Base-by-base conservation (phyloP, 1,140 invertebrate species). In the Pseudomyrmex flavicornis region DNA sequence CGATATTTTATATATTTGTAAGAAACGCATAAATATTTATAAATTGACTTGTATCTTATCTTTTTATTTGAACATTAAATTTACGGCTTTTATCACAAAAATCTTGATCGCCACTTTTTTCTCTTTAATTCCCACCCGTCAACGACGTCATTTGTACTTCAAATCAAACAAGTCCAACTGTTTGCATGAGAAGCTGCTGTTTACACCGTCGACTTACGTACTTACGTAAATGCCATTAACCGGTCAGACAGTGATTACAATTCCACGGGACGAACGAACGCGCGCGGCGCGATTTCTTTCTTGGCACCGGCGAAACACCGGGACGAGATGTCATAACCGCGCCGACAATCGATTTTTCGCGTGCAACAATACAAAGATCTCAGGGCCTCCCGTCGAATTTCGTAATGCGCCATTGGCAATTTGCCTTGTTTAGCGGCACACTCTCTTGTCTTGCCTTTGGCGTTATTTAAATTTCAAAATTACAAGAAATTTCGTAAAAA, bases 141-240 rank as follows among this genome's bases (percentile, higher is more conserved):
- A 13, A 70, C 65, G 54, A 5, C 22, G 20, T 72, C 44, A 20
- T 80, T 7, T 12, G 44, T 48, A 46, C 15, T 15, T 79, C 4
- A 52, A 35, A 35, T 69, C 52, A 17, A 68, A 63, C 17, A 50
- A 68, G 22, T 59, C 13, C 7, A 48, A 26, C 12, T 80, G 20
- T 80, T 80, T 80, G 76, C 76, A 72, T 70, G 76, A 72, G 54
- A 80, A 72, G 15, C 22, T 17, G 62, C 9, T 61, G 76, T 80
- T 80, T 80, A 70, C 66, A 70, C 9, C 66, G 76, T 20, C 44
- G 76, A 80, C 65, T 35, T 44, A 70, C 76, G 65, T 54, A 70
- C 65, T 80, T 80, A 80, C 76, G 66, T 80, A 80, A 80, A 80
- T 15, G 20, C 22, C 76, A 80, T 80, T 59, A 59, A 70, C 35